Percentiles rank a stretch among this genome's conserved stretches.
Conservation (phyloP, 2,888 invertebrate species). For the Polymixis lichenea region DNA sequence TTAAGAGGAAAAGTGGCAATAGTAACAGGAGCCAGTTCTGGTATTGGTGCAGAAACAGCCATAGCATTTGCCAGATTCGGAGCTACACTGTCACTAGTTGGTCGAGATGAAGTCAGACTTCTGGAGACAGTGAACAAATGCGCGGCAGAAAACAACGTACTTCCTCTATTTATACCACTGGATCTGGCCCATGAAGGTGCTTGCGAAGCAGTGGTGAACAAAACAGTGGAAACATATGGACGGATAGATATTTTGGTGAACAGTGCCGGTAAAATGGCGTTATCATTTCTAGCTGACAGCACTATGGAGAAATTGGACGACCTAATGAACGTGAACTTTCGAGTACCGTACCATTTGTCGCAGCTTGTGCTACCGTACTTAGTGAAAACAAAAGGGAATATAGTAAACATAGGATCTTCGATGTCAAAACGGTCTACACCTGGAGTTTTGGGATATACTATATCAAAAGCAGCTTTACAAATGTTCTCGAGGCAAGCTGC, state of each 20-base stretch:
- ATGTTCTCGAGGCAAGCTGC: slow-evolving; percentile 74
- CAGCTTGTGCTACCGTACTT: slow-evolving; percentile 75
- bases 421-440: slow-evolving; percentile 70
- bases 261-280: slow-evolving; percentile 71
- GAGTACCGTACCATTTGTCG: slow-evolving; percentile 74
- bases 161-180: slow-evolving; percentile 67
- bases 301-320: slow-evolving; percentile 75
- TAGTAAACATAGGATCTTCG: slow-evolving; percentile 76
- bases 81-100: slow-evolving; percentile 73
- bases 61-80: slow-evolving; percentile 70
- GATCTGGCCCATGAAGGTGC: slow-evolving; percentile 72
- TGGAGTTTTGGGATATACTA: slow-evolving; percentile 72
- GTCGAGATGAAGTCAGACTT: slow-evolving; percentile 72
- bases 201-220: slow-evolving; percentile 72
- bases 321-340: slow-evolving; percentile 75
- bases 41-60: slow-evolving; percentile 77
- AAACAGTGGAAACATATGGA: slow-evolving; percentile 74
- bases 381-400: slow-evolving; percentile 76
- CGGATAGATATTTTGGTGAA: slow-evolving; percentile 76
- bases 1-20: slow-evolving; percentile 77
- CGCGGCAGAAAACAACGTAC: slow-evolving; percentile 52
- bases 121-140: slow-evolving; percentile 71
- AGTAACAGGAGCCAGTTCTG: slow-evolving; percentile 79
- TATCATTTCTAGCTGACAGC: slow-evolving; percentile 72
- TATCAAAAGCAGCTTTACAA: slow-evolving; percentile 74